Conservation (phyloP, 2,888 invertebrate genomes). For the Agrochola circellaris region DNA sequence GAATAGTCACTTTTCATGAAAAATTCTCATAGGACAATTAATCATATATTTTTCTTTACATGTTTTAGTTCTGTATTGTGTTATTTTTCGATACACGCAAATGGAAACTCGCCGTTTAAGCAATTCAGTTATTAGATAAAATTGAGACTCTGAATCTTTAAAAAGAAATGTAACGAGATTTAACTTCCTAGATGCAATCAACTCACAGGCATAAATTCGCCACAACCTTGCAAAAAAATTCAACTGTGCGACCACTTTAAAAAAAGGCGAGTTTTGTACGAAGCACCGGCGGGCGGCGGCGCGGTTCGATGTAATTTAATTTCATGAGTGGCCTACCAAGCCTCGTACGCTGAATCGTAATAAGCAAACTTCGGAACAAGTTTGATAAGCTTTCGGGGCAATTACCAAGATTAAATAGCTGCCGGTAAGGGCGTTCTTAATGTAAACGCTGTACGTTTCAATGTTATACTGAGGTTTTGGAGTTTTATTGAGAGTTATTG, state of each 20-base stretch:
- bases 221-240: conserved; percentile 29
- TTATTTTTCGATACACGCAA: no score
- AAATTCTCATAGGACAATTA: no score
- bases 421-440: conserved; percentile 69
- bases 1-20: no score
- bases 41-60: no score
- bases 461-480: conserved; percentile 56
- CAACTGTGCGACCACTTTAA: conserved; percentile 72
- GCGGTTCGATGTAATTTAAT: conserved; percentile 85
- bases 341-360: conserved; percentile 81
- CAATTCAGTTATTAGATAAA: no score
- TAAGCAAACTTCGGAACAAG: conserved; percentile 83
- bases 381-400: conserved; percentile 84
- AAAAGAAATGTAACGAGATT: no score
- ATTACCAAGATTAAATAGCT: conserved; percentile 81
- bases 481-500: conserved; percentile 47
- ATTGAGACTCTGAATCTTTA: no score
- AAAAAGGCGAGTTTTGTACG: conserved; percentile 78
- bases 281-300: conserved; percentile 68
- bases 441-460: conserved; percentile 63
- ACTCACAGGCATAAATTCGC: conserved; percentile 46
- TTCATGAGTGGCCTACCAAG: conserved; percentile 83
- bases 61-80: no score
- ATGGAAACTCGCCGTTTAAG: no score
- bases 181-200: conserved; percentile 47